phyloP scores from a whole-genome alignment of 2,797 vertebrate genomes.

The Hozukius guyotensis region DNA sequence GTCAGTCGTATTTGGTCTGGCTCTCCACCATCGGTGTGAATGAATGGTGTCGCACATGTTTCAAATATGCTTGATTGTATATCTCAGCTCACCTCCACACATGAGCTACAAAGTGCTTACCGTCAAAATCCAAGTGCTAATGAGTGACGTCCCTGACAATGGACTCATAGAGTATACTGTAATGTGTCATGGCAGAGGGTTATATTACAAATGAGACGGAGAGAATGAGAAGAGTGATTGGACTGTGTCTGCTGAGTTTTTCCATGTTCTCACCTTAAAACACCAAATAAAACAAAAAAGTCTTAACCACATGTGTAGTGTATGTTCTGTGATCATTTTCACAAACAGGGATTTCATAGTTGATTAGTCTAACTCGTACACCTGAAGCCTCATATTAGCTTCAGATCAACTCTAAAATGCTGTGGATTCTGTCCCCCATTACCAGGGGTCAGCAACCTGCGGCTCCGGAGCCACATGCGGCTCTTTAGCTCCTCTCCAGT shows the following conservation, averaged over 20 bases:
- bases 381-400: background rate
- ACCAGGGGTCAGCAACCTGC: too few species aligned
- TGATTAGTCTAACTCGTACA: background rate
- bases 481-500: fast-evolving
- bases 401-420: background rate
- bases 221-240: constrained; percentile 44
- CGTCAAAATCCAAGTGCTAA: constrained; percentile 14
- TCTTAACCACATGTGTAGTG: constrained; percentile 25
- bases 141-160: background rate
- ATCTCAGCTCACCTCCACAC: constrained; percentile 54
- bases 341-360: background rate
- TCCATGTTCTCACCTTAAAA: constrained; percentile 69
- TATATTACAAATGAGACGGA: constrained; percentile 15
- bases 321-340: constrained; percentile 28
- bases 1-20: constrained; percentile 25
- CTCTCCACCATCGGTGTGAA: constrained; percentile 12
- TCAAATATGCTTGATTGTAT: constrained; percentile 56
- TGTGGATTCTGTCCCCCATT: background rate
- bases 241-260: constrained; percentile 48
- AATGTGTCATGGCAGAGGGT: constrained; percentile 25
- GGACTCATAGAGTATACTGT: constrained; percentile 45
- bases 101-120: constrained; percentile 61
- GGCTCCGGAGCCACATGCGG: too few species aligned
- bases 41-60: constrained; percentile 22
- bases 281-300: constrained; percentile 77